Evolutionary conservation across 1,140 invertebrate genomes (phyloP), one percentile per base, ranked within the genome.

Genomic region (Drosophila melanogaster): DNA sequence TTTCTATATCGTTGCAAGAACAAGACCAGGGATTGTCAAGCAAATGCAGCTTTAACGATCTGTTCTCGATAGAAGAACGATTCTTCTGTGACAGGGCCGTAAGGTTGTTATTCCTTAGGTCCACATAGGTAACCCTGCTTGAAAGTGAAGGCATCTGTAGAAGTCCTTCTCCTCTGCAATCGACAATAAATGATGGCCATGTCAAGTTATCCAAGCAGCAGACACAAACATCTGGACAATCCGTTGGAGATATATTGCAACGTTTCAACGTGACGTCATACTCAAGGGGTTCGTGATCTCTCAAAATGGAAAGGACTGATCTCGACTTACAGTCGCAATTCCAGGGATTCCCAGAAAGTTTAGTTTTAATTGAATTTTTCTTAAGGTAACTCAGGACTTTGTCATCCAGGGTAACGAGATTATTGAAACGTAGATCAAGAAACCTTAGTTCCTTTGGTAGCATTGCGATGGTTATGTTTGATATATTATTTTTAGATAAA

Each of bases 1-100:
- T 54, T 10, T 67, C 61, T 4, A 38, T 12, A 5, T 67, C 22
- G 30, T 15, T 17, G 51, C 65, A 69, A 22, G 49, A 37, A 17
- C 65, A 69, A 10, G 62, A 30, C 65, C 61, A 69, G 3, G 41
- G 65, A 44, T 69, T 69, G 10, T 41, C 61, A 4, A 14, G 11
- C 40, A 69, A 14, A 1, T 38, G 19, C 1, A 67, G 7, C 1
- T 38, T 66, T 1, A 67, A 11, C 0, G 22, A n/a, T 54, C 40
- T 54, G 0, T 33, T 15, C 1, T 11, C 5, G 4, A 47, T 3
- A 4, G 46, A 30, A 15, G 7, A 10, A 2, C 0, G 17, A 0
- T 33, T n/a, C 8, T 5, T 10, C 2, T 3, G 7, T 1, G 4
- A 38, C 0, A 69, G 24, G 30, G 12, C 11, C 1, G 14, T 44